Conservation (phyloP, 2,888 invertebrate species). For the Masnerella sp. region DNA sequence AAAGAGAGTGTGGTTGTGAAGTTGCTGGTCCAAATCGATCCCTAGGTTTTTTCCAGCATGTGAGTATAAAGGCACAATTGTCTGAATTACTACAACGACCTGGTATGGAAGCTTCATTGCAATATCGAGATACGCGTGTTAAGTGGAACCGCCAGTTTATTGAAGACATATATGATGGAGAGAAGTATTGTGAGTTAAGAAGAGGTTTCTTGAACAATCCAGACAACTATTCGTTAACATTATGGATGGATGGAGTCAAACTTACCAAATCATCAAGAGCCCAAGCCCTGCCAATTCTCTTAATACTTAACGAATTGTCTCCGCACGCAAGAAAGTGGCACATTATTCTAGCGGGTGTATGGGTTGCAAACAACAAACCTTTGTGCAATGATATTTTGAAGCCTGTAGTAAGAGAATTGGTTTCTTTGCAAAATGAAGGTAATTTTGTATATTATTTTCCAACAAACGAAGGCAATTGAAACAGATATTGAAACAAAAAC, state of each 20-base stretch:
- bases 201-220: neutral
- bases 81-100: neutral
- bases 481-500: too few relatives aligned
- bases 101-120: neutral
- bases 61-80: constrained; percentile 13
- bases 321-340: constrained; percentile 20
- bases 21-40: neutral
- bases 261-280: constrained; percentile 2
- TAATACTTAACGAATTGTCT: constrained; percentile 10
- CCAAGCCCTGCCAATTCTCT: neutral
- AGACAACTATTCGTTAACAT: constrained; percentile 17
- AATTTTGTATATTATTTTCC: too few relatives aligned
- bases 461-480: too few relatives aligned
- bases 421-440: neutral
- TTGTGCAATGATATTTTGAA: neutral
- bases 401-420: neutral
- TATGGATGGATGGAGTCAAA: constrained; percentile 18
- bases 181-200: neutral
- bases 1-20: neutral
- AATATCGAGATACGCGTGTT: constrained; percentile 2
- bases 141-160: neutral
- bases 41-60: neutral
- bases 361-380: constrained; percentile 1
- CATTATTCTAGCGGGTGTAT: constrained; percentile 11
- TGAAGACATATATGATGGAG: constrained; percentile 24